Evolutionary conservation across 2,888 invertebrate genomes (phyloP), one percentile per base, ranked within the genome.

Genomic region (Chrysolina oricalcia): DNA sequence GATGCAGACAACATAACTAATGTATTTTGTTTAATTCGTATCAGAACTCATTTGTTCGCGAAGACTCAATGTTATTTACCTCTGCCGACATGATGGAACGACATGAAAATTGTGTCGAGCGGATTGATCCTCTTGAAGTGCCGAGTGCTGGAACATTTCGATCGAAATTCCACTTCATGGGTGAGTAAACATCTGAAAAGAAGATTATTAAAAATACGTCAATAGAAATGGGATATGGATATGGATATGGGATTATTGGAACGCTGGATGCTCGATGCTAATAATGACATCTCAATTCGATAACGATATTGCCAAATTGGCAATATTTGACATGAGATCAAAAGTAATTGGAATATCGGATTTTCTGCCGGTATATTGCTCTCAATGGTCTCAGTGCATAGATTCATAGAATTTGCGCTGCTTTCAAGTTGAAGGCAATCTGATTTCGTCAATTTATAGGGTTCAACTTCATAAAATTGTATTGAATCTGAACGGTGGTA

Each of bases 41-140:
- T 66, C 68, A 27, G 69, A 66, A 59, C 65, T 59, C 72, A 66
- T 66, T 72, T 72, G 66, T 72, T 72, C 59, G 53, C 19, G 64
- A 71, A 65, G 56, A 27, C 65, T 65, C 41, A 59, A 72, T 67
- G 78, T 77, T 72, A 74, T 75, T 81, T 83, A 84, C 83, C 84
- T 84, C 81, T 80, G 74, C 76, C 78, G 56, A 78, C 83, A 70
- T 84, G 81, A 79, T 86, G 85, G 80, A 83, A 84, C 64, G 83
- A 85, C 72, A 84, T 81, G 80, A 86, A 85, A 79, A 84, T 83
- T 21, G 78, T 81, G 72, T 84, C 85, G n/a, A 77, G 79, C 10
- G 62, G 35, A 78, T 86, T 86, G 70, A 82, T 76, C 74, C 81
- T 74, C 63, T 72, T 48, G 77, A 81, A 82, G 40, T 70, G 65